Evolutionary conservation across 2,113 vertebrate genomes (phyloP), one percentile per base, ranked within the genome.

Genomic region (Pheucticus melanocephalus): DNA sequence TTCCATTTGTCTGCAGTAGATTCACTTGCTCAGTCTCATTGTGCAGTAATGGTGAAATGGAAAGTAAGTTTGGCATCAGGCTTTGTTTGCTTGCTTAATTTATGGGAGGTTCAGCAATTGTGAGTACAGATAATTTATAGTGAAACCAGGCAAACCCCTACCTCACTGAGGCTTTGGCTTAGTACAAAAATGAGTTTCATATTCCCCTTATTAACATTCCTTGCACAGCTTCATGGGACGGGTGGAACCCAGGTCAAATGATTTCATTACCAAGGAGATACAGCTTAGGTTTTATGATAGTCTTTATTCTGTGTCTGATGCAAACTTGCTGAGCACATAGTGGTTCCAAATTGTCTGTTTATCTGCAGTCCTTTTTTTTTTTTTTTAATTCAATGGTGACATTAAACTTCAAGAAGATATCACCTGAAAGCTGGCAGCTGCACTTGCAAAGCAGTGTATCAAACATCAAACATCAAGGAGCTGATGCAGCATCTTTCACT

Each of bases 401-500:
- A 94, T 88, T 95, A 91, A 51, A 82, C 24, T 92, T 71, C 57
- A 88, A 23, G 40, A 65, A 94, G 57, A 45, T 86, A 82, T 82
- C 84, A 95, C 60, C 78, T 88, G 60, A 82, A 93, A 95, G 69
- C 71, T 94, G 91, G 71, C 10, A 78, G 42, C 18, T 95, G 69
- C 68, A 86, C 88, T 95, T 96, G 45, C 15, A 83, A 72, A 60
- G 51, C 47, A 45, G 65, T 35, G 9, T 54, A 95, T 72, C 28
- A 78, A 91, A 35, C 33, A 59, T 35, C 22, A 24, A 23, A 45
- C 42, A 47, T n/a, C 39, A 86, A 75, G 54, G 10, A 51, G 86
- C 63, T 96, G 88, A 97, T 51, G 37, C 31, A 95, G 61, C 73
- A 87, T 61, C 53, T 94, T 94, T 82, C 76, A 54, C 47, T 91